Evolutionary conservation across 2,113 vertebrate genomes (phyloP), one percentile per base, ranked within the genome.

Genomic region (Neogale vison): DNA sequence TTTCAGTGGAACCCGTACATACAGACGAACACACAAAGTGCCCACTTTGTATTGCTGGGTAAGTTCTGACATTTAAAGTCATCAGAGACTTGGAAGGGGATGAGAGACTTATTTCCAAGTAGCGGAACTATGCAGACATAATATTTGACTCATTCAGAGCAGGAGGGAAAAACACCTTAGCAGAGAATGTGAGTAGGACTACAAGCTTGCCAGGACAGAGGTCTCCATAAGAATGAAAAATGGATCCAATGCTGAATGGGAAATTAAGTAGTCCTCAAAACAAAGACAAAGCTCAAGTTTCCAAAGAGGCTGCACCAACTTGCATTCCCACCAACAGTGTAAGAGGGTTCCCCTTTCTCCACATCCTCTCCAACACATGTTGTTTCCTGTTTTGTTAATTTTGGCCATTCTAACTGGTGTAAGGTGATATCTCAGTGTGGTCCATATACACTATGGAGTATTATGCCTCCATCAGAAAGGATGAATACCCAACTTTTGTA

Each of bases 31-130:
- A 76, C 84, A 76, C 26, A 42, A 84, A 86, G 65, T n/a, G 26
- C 31, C 45, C 13, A 2, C 14, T 47, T 88, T 26, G 52, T 50
- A 76, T 83, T 59, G 34, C 55, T 24, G 69, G 36, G 86, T 76
- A 39, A 87, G 63, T 71, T 57, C 67, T 93, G 76, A 72, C n/a
- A 39, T 82, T 74, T 93, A 93, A 92, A 84, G 57, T 80, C 36
- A 83, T 13, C 0, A 0, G 18, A 36, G n/a, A 81, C 52, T 95
- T 96, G 84, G 89, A 65, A 74, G 10, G 50, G 21, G 50, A 55
- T 11, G 61, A 59, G 52, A 92, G 57, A 57, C 63, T 57, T 69
- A 4, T 55, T 55, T 55, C 42, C 36, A 71, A n/a, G 36, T 34
- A 82, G 39, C 79, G 29, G 50, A 89, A 24, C 39, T 42, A 36